phyloP scores from a whole-genome alignment of 2,113 vertebrate species.

The Pithys albifrons region DNA sequence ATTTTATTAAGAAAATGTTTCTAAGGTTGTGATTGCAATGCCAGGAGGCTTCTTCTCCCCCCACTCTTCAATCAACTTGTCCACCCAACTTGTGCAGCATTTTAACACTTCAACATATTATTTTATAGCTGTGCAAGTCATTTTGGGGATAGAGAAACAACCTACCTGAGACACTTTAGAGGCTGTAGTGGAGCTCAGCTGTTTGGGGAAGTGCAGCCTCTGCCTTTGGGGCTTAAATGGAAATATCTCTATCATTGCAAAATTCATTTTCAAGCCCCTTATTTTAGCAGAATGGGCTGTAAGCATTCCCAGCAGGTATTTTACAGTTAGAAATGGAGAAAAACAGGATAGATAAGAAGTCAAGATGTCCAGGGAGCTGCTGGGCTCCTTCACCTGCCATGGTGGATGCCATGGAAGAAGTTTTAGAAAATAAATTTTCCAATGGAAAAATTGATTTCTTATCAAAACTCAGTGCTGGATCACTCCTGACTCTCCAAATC shows the following conservation, averaged over 20 bases:
- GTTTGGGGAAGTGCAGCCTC: not conserved
- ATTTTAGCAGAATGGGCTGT: not conserved
- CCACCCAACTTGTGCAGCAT: not conserved
- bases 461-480: not conserved
- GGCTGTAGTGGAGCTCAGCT: not conserved
- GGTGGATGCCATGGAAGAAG: not conserved
- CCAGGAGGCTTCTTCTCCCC: not conserved
- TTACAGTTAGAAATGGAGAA: not conserved
- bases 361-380: accelerated
- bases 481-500: not conserved
- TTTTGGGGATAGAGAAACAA: not conserved
- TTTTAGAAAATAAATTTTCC: not conserved
- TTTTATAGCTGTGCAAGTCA: not conserved
- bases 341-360: accelerated
- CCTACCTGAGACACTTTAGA: accelerated
- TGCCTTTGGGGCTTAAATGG: not conserved
- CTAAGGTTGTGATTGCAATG: not conserved
- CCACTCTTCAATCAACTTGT: not conserved
- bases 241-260: too few relatives aligned
- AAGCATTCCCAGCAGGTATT: not conserved
- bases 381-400: not conserved
- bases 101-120: not conserved
- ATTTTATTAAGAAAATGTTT: not conserved
- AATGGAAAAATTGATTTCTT: not conserved
- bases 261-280: not conserved